Conservation (phyloP, 2,113 vertebrate species). For the Microtus montanus region DNA sequence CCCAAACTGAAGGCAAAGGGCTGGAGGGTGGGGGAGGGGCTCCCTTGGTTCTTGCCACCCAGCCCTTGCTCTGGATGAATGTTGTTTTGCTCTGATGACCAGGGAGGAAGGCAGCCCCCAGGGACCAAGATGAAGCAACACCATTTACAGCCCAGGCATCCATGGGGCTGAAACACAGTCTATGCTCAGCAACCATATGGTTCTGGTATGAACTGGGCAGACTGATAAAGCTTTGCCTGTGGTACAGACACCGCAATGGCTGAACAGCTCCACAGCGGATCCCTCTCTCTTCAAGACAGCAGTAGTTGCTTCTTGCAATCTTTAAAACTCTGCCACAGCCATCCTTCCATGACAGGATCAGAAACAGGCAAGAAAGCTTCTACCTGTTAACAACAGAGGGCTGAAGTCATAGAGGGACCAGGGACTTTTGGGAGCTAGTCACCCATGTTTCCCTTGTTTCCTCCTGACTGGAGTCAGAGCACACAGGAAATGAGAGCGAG, state of each 20-base stretch:
- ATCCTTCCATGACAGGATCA: not conserved
- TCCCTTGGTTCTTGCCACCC: not conserved
- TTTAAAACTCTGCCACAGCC: not conserved
- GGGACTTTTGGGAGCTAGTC: not conserved
- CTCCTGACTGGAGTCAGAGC: not conserved
- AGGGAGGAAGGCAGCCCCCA: not conserved
- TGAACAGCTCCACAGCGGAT: accelerated
- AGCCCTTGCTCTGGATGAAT: not conserved
- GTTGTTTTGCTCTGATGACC: not conserved
- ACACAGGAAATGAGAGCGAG: not conserved
- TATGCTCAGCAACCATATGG: accelerated
- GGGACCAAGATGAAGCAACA: not conserved
- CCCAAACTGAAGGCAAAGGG: slow-evolving; percentile 18
- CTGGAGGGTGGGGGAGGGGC: not conserved
- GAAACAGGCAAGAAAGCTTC: not conserved
- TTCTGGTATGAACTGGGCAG: not conserved
- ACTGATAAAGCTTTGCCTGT: not conserved
- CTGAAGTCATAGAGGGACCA: not conserved
- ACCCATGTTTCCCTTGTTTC: not conserved
- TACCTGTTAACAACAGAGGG: not conserved
- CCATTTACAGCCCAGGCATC: not conserved
- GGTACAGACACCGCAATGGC: not conserved
- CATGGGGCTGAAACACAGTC: not conserved
- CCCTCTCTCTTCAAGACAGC: not conserved
- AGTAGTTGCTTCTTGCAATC: not conserved